These are phyloP conservation scores for Rhodinocichla rosea DNA, from an alignment of 2,113 vertebrate species.

Conservation along the genomic window DNA sequence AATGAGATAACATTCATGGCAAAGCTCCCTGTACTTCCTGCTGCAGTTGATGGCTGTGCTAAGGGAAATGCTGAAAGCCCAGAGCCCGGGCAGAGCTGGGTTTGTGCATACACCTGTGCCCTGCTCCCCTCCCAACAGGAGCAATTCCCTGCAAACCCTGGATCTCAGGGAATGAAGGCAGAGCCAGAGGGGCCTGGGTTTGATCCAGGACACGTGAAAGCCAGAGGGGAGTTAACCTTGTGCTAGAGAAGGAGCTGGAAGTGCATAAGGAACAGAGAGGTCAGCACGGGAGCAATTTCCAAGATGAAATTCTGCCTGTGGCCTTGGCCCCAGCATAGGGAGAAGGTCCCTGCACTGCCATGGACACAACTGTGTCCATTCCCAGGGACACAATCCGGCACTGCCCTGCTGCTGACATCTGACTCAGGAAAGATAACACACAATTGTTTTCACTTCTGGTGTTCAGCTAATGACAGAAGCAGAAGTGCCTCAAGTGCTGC, in stretches of 20 bases:
- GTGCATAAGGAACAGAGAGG: neutral
- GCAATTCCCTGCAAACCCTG: neutral
- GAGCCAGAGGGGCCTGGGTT: neutral
- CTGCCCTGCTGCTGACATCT: neutral
- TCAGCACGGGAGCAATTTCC: neutral
- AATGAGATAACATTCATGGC: neutral
- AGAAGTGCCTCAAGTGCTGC: neutral
- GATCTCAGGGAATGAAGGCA: neutral
- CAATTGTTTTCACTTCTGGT: neutral
- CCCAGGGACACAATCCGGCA: neutral
- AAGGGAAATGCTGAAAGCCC: neutral
- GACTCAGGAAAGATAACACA: neutral
- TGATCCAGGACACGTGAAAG: neutral
- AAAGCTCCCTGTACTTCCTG: neutral
- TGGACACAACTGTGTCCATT: neutral
- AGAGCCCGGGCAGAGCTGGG: neutral
- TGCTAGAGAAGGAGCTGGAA: neutral
- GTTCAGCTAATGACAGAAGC: constrained; percentile 9
- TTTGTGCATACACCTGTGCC: neutral
- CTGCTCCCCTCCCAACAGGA: neutral
- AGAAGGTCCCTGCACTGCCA: neutral
- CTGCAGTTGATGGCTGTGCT: neutral
- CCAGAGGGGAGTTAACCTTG: neutral
- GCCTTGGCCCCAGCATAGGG: neutral
- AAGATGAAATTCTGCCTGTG: neutral